Base-by-base conservation (phyloP, 1,140 invertebrate genomes). In the Drosophila virilis region DNA sequence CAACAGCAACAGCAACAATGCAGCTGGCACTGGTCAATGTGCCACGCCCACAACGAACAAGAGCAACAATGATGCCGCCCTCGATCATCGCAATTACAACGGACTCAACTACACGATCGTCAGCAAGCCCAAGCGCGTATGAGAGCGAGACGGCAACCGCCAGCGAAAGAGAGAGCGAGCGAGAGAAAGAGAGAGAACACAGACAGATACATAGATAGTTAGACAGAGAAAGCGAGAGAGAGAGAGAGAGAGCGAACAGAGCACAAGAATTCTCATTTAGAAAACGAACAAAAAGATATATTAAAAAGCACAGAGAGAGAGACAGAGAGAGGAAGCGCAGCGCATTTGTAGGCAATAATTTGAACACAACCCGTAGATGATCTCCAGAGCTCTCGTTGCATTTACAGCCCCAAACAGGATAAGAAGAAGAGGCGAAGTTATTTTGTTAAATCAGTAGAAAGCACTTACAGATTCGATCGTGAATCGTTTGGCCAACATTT, bases 91-190 rank as follows among this genome's bases (percentile, higher is more conserved):
- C 80, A 94, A 94, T 79, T 95, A 95, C 71, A 96, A 97, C 92
- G 95, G 96, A 58, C 94, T 94, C 55, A 95, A 96, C 83, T 97
- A 97, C 93, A 96, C 96, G 48, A 94, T 97, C 79, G 95, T 97
- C 45, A 96, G 95, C 78, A 96, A 96, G 91, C 95, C 96, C 92
- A 97, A 96, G 94, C 93, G 94, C 93, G 96, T 96, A 91, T 96
- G 93, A 93, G 43, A 40, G 22, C 48, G 33, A 33, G 15, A 42
- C 8, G 8, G 38, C 8, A 9, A 33, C 28, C 22, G 7, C 8
- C 22, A 28, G 22, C 2, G 22, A 28, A 3, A 28, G 22, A 5
- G 59, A 37, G 45, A 28, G 55, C 17, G 32, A 35, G 28, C 35
- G 15, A 72, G 45, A 40, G 8, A 22, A 35, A 64, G 48, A 69